Percentiles rank a stretch among this genome's conserved stretches.
phyloP scores from a whole-genome alignment of 2,888 invertebrate species.

The Cerastis rubricosa region DNA sequence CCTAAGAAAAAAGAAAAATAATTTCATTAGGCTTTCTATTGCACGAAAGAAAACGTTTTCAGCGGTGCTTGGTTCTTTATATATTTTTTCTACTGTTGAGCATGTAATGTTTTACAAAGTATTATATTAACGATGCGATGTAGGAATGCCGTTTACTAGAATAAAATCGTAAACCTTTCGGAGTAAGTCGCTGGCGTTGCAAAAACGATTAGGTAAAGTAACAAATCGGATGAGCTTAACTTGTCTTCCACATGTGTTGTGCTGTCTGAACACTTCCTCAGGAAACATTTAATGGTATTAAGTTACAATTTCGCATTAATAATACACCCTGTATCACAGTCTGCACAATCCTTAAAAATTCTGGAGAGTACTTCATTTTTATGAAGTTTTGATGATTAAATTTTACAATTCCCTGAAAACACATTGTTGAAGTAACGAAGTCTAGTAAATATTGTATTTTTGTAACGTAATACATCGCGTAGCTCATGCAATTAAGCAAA shows the following conservation, averaged over 20 bases:
- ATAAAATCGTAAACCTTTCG: conserved; percentile 26
- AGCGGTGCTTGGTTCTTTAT: conserved; percentile 3
- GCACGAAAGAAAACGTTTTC: conserved; percentile 27
- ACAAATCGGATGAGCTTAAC: conserved; percentile 46
- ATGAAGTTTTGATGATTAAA: neutral
- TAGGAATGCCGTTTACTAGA: conserved; percentile 18
- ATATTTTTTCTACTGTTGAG: neutral
- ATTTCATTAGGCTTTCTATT: conserved; percentile 44
- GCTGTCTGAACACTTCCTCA: conserved; percentile 25
- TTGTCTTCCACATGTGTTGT: conserved; percentile 47
- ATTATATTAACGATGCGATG: conserved; percentile 31
- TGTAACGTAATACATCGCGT: conserved; percentile 54
- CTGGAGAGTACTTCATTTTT: neutral
- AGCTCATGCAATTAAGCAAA: conserved; percentile 74
- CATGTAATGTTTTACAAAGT: conserved; percentile 21
- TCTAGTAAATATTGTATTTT: conserved; percentile 51
- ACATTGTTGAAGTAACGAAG: neutral
- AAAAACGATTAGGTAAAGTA: conserved; percentile 46
- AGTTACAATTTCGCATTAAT: conserved; percentile 22
- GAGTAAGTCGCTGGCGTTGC: conserved; percentile 13
- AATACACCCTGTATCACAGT: conserved; percentile 3
- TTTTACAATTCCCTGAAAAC: conserved; percentile 4
- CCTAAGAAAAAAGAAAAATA: conserved; percentile 50
- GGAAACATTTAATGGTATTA: conserved; percentile 42
- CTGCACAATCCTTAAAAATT: neutral